Base-by-base conservation (phyloP, 2,797 vertebrate species). In the Dicrostonyx torquatus region DNA sequence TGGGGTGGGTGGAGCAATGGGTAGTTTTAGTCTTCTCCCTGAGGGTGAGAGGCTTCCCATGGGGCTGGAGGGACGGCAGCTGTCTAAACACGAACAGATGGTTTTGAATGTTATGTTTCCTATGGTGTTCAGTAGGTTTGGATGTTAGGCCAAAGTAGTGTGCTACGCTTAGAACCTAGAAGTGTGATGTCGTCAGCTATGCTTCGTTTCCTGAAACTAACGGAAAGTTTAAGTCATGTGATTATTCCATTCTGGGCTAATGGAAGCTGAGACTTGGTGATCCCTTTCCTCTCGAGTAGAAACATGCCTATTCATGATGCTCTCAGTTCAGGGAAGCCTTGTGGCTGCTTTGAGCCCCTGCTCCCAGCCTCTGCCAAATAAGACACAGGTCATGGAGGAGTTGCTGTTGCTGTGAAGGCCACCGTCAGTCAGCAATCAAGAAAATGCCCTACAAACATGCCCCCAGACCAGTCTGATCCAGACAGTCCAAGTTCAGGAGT, bases 51-150 rank as follows among this genome's bases (percentile, higher is more conserved):
- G 20, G 29, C 24, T 87, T 58, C 5, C 13, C 70, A 2, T 72
- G 85, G 86, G 31, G 55, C 45, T 40, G 40, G 72, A 76, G 77
- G 66, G 66, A 60, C 5, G 40, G 50, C 50, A 73, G 26, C 24
- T 48, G 68, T 92, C 60, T 66, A 6, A 76, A 95, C 10, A 78
- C 93, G 85, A 58, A 66, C 55, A 15, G 2, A 66, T 89, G 43
- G 24, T 94, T 94, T 93, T 92, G 10, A 94, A 84, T 87, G 15
- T 94, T 84, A 8, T 89, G 68, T 60, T 89, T 90, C 80, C 87
- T 83, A 90, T 89, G 22, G 14, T 78, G 43, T 92, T 94, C 70
- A 53, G 77, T 94, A 87, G 86, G 64, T 94, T 92, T 94, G 72
- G n/a, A 76, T 77, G 68, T 72, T 79, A 79, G 78, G 77, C 76